Evolutionary conservation across 2,888 invertebrate genomes (phyloP), one percentile per base, ranked within the genome.

Genomic region (Rhogogaster chlorosoma): DNA sequence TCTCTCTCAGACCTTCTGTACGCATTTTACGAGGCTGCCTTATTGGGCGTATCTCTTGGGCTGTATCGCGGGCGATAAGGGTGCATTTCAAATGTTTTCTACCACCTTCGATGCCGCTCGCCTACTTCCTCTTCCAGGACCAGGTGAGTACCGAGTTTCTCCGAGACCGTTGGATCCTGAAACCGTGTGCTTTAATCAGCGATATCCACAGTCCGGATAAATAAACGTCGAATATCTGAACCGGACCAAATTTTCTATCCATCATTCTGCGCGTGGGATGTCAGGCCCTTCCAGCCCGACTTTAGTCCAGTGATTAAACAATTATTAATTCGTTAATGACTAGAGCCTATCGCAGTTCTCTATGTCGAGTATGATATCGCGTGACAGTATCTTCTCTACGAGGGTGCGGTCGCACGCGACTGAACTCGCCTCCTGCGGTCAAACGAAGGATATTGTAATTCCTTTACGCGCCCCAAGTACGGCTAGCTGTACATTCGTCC

Each of bases 351-450:
- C 80, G 26, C 80, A 12, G 64, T n/a, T 80, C n/a, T 64, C 38
- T 15, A 29, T 22, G 32, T 57, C 61, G 12, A 80, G 61, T 57
- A 80, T 80, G 22, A 70, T 32, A 70, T 86, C 86, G 86, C 87
- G 87, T 87, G 87, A 85, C 85, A 71, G 71, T 49, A 75, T 73
- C 75, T 83, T 78, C 85, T 84, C 83, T 80, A 15, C n/a, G 18
- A 45, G 86, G 87, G 87, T 82, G 87, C 86, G 87, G 87, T 87
- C 85, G 85, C 86, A 87, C 85, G 87, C 86, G 85, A 87, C 85
- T 84, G 15, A 80, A 57, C 61, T 61, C 61, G 4, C 57, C 57
- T 32, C 22, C 57, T 38, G 80, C 38, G 78, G 78, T 80, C 57
- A 38, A 22, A 36, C 38, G 36, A 57, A 80, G 36, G 78, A 80